phyloP scores from a whole-genome alignment of 2,113 vertebrate species.

The Sebastes schlegelii region DNA sequence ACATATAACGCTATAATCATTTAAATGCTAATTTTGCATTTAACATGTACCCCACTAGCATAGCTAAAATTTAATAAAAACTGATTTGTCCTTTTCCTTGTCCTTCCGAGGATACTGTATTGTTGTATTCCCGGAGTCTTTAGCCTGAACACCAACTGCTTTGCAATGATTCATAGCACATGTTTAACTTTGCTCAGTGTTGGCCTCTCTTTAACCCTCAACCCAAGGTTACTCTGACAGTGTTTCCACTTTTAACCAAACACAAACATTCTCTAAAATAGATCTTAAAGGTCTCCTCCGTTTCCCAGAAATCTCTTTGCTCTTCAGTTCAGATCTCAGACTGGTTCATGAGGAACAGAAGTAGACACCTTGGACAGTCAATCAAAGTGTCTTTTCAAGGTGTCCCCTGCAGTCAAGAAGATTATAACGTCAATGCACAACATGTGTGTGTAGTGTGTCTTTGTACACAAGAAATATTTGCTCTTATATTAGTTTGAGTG shows the following conservation, averaged over 20 bases:
- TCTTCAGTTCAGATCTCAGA: conserved; percentile 16
- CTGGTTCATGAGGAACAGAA: conserved; percentile 15
- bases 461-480: neutral
- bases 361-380: conserved; percentile 15
- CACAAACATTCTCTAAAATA: conserved; percentile 5
- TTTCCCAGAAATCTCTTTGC: conserved; percentile 23
- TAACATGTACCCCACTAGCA: neutral
- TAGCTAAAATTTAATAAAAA: neutral
- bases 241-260: neutral
- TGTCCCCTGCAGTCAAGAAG: conserved; percentile 10
- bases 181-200: conserved; percentile 4
- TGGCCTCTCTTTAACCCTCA: conserved; percentile 16
- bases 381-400: conserved; percentile 15
- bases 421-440: conserved; percentile 46
- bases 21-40: too few relatives aligned
- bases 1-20: too few relatives aligned
- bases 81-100: neutral
- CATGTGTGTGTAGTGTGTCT: conserved; percentile 19
- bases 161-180: neutral
- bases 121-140: neutral
- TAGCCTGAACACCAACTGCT: neutral
- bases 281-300: neutral
- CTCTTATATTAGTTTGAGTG: neutral
- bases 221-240: neutral
- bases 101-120: neutral